These are phyloP conservation scores for Petrocephalus microphthalmus DNA, from an alignment of 2,113 vertebrate genomes.

Conservation along the genomic window DNA sequence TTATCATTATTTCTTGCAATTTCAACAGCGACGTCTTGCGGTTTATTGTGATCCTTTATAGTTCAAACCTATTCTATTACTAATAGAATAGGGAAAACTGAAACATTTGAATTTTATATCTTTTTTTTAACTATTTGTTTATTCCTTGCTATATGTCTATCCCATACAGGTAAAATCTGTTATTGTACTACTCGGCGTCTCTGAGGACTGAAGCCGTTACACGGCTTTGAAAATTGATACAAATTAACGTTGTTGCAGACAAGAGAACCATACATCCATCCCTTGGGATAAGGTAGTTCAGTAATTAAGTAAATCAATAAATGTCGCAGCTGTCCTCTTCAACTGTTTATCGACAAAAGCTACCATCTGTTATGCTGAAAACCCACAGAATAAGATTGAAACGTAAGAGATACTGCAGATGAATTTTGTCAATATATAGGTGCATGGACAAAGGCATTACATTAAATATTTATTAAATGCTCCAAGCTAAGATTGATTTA, in stretches of 20 bases:
- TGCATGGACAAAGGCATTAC: not conserved
- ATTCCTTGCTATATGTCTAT: not conserved
- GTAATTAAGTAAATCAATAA: constrained; percentile 20
- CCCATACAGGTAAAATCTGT: not conserved
- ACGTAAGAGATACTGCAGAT: constrained; percentile 8
- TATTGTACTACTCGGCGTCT: not conserved
- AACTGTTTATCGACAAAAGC: constrained; percentile 18
- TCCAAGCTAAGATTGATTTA: not conserved
- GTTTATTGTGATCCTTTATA: not conserved
- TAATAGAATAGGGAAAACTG: not conserved
- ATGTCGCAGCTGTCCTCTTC: constrained; percentile 14
- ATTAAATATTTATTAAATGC: not conserved
- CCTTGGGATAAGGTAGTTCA: constrained; percentile 5
- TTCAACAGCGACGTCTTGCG: not conserved
- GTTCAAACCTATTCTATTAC: not conserved
- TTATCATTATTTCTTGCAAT: not conserved
- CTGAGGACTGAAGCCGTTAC: not conserved
- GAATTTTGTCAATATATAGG: not conserved
- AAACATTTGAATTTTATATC: not conserved
- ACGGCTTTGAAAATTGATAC: constrained; percentile 6
- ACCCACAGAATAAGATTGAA: not conserved
- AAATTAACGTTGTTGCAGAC: not conserved
- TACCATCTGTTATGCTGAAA: constrained; percentile 40
- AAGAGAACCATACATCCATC: constrained; percentile 5
- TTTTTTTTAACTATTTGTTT: not conserved